A percentile compares a stretch with the other conserved stretches of the same genome.
phyloP scores from a whole-genome alignment of 1,140 invertebrate species.

The Medauroidea extradentata region DNA sequence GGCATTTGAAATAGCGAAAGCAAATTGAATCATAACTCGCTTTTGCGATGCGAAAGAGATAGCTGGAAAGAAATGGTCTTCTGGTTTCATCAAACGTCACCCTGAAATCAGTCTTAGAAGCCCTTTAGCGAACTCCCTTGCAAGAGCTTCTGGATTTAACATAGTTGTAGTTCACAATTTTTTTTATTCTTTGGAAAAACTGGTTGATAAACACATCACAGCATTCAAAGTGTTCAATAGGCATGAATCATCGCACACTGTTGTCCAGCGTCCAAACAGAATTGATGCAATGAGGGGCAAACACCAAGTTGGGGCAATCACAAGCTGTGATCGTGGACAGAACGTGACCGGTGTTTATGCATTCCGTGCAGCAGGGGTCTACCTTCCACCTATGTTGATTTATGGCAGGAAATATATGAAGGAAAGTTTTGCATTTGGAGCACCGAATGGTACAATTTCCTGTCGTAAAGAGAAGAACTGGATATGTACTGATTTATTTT shows the following conservation, averaged over 20 bases:
- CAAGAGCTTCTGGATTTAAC: slow-evolving; percentile 36
- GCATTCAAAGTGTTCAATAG: slow-evolving; percentile 24
- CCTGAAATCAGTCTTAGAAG: slow-evolving; percentile 28
- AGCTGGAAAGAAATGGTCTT: slow-evolving; percentile 36
- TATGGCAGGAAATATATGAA: slow-evolving; percentile 25
- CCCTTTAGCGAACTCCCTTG: slow-evolving; percentile 32
- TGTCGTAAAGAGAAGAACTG: slow-evolving; percentile 24
- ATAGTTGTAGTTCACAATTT: slow-evolving; percentile 25
- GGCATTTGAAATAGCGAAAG: background rate
- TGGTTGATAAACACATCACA: background rate
- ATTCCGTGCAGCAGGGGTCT: slow-evolving; percentile 28
- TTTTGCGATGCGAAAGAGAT: slow-evolving; percentile 3
- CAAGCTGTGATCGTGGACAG: slow-evolving; percentile 32
- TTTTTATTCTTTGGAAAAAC: slow-evolving; percentile 16
- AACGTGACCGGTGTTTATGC: slow-evolving; percentile 24
- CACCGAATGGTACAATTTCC: slow-evolving; percentile 16
- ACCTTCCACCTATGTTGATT: slow-evolving; percentile 29
- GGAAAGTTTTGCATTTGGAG: slow-evolving; percentile 18
- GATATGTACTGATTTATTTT: slow-evolving; percentile 23
- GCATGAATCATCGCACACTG: slow-evolving; percentile 37
- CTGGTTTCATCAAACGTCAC: slow-evolving; percentile 31
- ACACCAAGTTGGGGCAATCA: slow-evolving; percentile 27
- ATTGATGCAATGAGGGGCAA: slow-evolving; percentile 31
- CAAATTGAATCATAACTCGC: background rate
- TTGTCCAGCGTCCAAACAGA: slow-evolving; percentile 32